phyloP scores from a whole-genome alignment of 92 coral and sea anemone species.

The Virgularia gustaviana region DNA sequence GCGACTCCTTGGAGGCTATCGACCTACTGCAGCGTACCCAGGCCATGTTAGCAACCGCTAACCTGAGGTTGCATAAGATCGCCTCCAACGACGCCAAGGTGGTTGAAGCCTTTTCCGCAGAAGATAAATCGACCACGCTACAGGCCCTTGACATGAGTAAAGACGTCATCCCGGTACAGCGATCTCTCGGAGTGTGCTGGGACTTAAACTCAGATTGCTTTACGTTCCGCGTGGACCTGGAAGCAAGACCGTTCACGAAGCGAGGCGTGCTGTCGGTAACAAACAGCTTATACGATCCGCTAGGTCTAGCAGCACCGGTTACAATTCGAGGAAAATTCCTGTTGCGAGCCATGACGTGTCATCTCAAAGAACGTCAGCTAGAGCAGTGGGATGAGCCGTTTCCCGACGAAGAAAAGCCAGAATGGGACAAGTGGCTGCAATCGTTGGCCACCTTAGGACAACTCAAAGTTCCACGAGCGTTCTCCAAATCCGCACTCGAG shows the following conservation, averaged over 20 bases:
- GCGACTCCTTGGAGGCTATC: constrained; percentile 43
- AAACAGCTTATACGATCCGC: constrained; percentile 47
- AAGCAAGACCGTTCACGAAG: constrained; percentile 47
- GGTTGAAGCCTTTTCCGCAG: constrained; percentile 38
- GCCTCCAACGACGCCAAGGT: constrained; percentile 40
- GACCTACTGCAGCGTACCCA: constrained; percentile 46
- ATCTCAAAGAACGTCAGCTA: constrained; percentile 30
- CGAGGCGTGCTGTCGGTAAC: constrained; percentile 51
- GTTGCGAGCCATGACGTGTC: constrained; percentile 38
- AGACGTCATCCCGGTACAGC: constrained; percentile 48
- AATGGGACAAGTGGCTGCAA: constrained; percentile 39
- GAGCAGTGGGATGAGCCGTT: constrained; percentile 9
- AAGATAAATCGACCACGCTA: constrained; percentile 46
- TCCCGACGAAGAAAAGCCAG: constrained; percentile 27
- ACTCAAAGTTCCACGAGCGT: constrained; percentile 40
- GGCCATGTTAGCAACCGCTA: no score
- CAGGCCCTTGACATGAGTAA: constrained; percentile 39
- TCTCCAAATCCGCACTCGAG: not conserved
- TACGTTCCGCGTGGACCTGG: constrained; percentile 39
- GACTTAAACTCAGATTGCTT: constrained; percentile 43
- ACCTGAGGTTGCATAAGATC: no score
- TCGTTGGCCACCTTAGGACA: constrained; percentile 24
- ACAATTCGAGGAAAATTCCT: constrained; percentile 47
- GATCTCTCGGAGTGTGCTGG: constrained; percentile 56
- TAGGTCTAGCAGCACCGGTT: constrained; percentile 49